Evolutionary conservation across 1,140 invertebrate genomes (phyloP), one percentile per base, ranked within the genome.

Genomic region (Pygmarrhopalites habei): DNA sequence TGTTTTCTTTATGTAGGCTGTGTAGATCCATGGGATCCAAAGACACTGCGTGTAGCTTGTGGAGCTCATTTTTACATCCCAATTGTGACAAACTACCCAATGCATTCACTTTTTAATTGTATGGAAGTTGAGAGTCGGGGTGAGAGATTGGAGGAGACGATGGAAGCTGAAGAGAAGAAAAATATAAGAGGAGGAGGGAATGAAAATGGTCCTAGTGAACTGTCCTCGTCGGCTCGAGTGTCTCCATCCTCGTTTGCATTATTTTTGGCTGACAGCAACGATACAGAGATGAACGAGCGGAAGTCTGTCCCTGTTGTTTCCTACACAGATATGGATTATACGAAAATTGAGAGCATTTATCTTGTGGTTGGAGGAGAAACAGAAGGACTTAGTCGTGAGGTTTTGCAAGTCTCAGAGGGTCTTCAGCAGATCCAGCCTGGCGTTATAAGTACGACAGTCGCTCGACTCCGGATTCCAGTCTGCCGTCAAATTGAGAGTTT

Each of bases 321-420:
- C 35, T 89, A 88, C 76, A 84, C 82, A 74, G 72, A 77, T 39
- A 71, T 84, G 7, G 74, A 85, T 71, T 87, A 81, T 75, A 72
- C 76, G 28, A 68, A 73, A 39, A 74, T 74, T 4, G 72, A 79
- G 47, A 77, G 80, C 62, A 75, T 82, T 19, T 80, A 84, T 28
- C 72, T 95, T 1, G 79, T 95, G 35, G 79, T 95, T 69, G 90
- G 91, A 25, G 90, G 91, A n/a, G 92, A 95, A 78, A 92, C 88
- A 19, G 81, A 87, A 75, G 90, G 92, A 0, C 77, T 95, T 3
- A 90, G 86, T 79, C 67, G 79, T 41, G 79, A 86, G 58, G 82
- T 83, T 12, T 81, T 82, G 66, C 76, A 80, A 69, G 77, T 87
- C 26, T 76, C 81, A 3, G 71, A 75, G 55, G 74, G 78, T 17